Base-by-base conservation (phyloP, 2,888 invertebrate genomes). In the Ceratothoa steindachneri region DNA sequence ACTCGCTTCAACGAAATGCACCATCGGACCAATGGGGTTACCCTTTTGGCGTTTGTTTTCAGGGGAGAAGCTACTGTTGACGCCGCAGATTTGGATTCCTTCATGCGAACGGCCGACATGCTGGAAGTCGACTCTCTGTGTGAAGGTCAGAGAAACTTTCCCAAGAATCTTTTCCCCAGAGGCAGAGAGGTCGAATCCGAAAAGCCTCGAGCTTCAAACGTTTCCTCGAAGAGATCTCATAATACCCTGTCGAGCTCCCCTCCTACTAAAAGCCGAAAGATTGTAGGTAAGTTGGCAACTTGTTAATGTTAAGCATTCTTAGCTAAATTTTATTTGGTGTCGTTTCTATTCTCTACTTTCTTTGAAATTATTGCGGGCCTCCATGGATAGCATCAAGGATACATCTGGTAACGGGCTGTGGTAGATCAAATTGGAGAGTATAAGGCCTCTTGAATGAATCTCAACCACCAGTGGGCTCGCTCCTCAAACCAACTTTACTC, bases 21-120 rank as follows among this genome's bases (percentile, higher is more conserved):
- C n/a, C n/a, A n/a, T n/a, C n/a, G n/a, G n/a, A n/a, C n/a, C n/a
- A n/a, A n/a, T n/a, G n/a, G n/a, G n/a, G n/a, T n/a, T n/a, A n/a
- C n/a, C n/a, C n/a, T 60, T 41, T 65, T 71, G 41, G 69, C 22
- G 31, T 31, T 30, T 4, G 9, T 55, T n/a, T 19, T 55, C 67
- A 79, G 79, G 3, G 79, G 79, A 24, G 79, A 79, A 52, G 76
- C 79, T 19, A 79, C 79, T 3, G 74, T 79, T 9, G 79, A 79
- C 71, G 79, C 79, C 5, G 55, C 79, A 1, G 76, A 79, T 28
- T 69, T 79, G 1, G 70, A 76, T 9, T 76, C 76, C 4, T 79
- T 79, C 72, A 76, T 79, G 76, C 65, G 69, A 24, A 79, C 79
- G n/a, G 79, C 79, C 0, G 75, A 79, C 51, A 64, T 76, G 69